Conservation (phyloP, 2,113 vertebrate species). For the Tapirus terrestris region DNA sequence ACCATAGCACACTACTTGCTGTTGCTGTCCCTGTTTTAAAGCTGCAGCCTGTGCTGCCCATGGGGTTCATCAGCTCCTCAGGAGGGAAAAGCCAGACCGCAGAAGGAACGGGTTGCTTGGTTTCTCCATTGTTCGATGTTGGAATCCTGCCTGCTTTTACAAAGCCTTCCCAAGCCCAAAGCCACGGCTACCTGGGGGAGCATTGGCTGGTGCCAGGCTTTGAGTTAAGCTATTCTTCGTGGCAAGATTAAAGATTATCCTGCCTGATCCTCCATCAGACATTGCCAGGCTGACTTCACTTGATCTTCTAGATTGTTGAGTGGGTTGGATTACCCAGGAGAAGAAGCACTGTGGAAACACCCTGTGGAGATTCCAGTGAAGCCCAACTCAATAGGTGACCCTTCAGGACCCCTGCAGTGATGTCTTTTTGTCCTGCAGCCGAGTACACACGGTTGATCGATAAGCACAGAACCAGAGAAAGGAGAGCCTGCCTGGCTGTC, state of each 20-base stretch:
- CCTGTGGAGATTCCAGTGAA: neutral
- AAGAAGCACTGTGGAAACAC: fast-evolving
- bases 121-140: neutral
- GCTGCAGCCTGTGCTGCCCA: neutral
- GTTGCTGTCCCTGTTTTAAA: neutral
- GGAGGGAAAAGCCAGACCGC: neutral
- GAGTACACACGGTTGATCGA: neutral
- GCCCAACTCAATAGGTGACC: neutral
- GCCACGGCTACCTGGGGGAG: neutral
- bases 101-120: neutral
- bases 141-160: neutral
- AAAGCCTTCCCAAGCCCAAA: neutral
- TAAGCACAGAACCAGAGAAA: neutral
- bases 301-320: neutral
- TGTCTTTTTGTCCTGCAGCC: neutral
- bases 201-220: neutral
- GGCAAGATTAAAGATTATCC: neutral
- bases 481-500: neutral
- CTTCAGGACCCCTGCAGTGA: neutral
- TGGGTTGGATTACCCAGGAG: neutral
- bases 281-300: neutral
- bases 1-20: fast-evolving
- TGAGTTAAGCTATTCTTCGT: neutral
- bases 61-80: fast-evolving
- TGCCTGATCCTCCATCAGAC: neutral